Conservation (phyloP, 1,140 invertebrate species). For the Anoplophora glabripennis region DNA sequence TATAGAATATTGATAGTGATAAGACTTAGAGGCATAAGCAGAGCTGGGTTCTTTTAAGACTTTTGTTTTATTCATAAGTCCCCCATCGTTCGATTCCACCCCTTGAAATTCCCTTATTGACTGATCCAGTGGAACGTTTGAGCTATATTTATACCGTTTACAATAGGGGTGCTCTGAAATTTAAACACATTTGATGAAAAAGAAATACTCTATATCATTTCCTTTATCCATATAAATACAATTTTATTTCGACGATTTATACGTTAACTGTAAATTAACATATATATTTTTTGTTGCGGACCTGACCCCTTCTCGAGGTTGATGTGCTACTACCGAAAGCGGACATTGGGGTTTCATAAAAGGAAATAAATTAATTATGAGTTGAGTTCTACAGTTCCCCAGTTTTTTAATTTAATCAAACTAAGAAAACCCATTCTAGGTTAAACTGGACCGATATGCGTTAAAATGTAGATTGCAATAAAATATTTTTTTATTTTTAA, state of each 20-base stretch:
- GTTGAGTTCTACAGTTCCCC: too few relatives aligned
- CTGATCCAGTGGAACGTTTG: constrained; percentile 42
- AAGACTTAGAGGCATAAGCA: constrained; percentile 25
- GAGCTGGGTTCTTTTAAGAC: constrained; percentile 39
- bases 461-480: too few relatives aligned
- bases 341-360: too few relatives aligned
- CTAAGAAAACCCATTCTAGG: too few relatives aligned
- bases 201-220: constrained; percentile 19
- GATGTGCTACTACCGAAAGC: too few relatives aligned
- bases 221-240: constrained; percentile 12
- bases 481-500: too few relatives aligned
- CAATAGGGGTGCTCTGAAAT: constrained; percentile 22
- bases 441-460: too few relatives aligned
- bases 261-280: too few relatives aligned
- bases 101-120: constrained; percentile 44
- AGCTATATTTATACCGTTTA: constrained; percentile 40
- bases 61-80: constrained; percentile 47
- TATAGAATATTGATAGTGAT: constrained; percentile 32
- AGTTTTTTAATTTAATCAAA: too few relatives aligned
- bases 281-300: too few relatives aligned
- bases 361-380: too few relatives aligned
- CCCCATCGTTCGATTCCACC: constrained; percentile 36
- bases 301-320: too few relatives aligned
- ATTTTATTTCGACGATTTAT: background rate
- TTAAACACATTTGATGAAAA: constrained; percentile 22